Percentiles rank a stretch among this genome's conserved stretches.
phyloP scores from a whole-genome alignment of 2,888 invertebrate genomes.

The Camponotus fellah region DNA sequence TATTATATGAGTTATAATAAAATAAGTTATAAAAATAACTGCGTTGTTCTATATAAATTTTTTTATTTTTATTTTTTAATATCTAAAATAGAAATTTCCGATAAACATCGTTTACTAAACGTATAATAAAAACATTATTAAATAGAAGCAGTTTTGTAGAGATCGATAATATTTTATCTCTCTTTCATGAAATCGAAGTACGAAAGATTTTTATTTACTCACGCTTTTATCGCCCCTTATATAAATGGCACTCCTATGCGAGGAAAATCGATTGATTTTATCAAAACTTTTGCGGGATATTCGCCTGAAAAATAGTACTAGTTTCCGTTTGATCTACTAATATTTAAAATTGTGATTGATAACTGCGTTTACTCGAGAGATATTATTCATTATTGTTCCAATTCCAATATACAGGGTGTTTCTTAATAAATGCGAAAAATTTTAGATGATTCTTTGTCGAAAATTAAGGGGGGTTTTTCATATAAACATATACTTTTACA shows the following conservation, averaged over 20 bases:
- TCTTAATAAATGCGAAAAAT: too few species aligned
- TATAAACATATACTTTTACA: too few species aligned
- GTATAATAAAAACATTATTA: neutral
- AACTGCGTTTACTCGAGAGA: constrained; percentile 38
- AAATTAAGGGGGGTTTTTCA: too few species aligned
- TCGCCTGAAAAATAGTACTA: neutral
- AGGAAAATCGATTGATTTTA: constrained; percentile 51
- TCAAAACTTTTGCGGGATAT: constrained; percentile 48
- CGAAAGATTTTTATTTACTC: constrained; percentile 18
- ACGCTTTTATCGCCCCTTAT: constrained; percentile 32
- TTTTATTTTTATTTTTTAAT: neutral
- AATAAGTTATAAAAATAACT: neutral
- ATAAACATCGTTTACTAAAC: neutral
- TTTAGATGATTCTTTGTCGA: too few species aligned
- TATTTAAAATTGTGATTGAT: constrained; percentile 52
- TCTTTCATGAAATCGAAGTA: neutral
- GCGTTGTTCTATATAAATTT: neutral
- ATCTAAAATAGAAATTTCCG: neutral
- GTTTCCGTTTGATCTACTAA: constrained; percentile 29
- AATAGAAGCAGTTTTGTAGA: neutral
- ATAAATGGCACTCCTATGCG: constrained; percentile 50
- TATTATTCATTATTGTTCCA: constrained; percentile 18
- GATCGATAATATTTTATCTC: neutral
- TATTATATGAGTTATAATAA: neutral
- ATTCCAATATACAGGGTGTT: neutral